Base-by-base conservation (phyloP, 2,797 vertebrate genomes). In the Melanotaenia maccullochi region DNA sequence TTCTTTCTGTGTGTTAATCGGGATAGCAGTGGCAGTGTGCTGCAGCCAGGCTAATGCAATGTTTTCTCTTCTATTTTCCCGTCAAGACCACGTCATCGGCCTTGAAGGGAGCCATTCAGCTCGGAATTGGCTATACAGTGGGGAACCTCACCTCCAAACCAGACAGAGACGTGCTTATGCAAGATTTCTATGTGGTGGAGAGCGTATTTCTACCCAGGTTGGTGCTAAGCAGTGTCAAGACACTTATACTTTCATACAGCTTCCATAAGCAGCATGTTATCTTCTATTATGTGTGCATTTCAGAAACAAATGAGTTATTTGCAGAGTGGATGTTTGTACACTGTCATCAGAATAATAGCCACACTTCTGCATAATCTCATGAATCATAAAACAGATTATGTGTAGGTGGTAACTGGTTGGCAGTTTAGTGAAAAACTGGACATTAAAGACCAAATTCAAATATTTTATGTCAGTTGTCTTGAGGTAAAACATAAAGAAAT, bases 141-240 rank as follows among this genome's bases (percentile, higher is more conserved):
- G 98, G 98, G 51, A 99, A 97, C 84, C 96, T 99, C 85, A 97
- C 96, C 68, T 99, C 98, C 80, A 99, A 98, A 89, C 96, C 98
- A 0, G 98, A 98, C 91, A 95, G 98, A 93, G 98, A 99, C 87
- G 97, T 99, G 72, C 97, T 99, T 88, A 99, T 99, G 98, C 98
- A 99, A 92, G 98, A 99, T 85, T 99, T 99, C 91, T 99, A 99
- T 42, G 97, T 99, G 81, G 97, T 99, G 89, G 98, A 99, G 92
- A 99, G 97, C 47, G 97, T 99, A 56, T 98, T 98, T 89, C 93
- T 99, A 65, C 98, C 98, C 58, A 99, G 98, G 98, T 98, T 93
- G 94, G 95, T 73, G 52, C 52, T 47, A 5, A 3, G 3, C 20
- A 35, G 24, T 3, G 22, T 58, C 49, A 30, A 20, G 28, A 30